Percentiles rank a stretch among this genome's conserved stretches.
These are phyloP conservation scores for Tricholauxania praeusta DNA, from an alignment of 2,888 invertebrate genomes.

Conservation along the genomic window DNA sequence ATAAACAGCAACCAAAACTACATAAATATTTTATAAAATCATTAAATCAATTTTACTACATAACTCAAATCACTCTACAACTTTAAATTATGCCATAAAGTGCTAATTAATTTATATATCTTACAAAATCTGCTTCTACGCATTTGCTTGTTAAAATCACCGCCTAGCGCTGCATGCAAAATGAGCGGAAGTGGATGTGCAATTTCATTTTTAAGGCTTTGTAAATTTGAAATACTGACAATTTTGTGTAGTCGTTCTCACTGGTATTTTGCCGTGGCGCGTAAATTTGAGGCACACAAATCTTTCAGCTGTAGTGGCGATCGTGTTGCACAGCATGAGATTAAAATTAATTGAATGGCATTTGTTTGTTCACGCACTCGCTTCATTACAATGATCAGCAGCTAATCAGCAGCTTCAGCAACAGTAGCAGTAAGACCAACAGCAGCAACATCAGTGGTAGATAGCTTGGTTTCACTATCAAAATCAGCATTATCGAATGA, in stretches of 20 bases:
- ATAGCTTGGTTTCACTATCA: neutral
- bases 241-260: neutral
- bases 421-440: neutral
- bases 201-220: neutral
- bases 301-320: slow-evolving; percentile 6
- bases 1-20: too few relatives aligned
- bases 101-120: too few relatives aligned
- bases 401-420: neutral
- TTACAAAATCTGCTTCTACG: too few relatives aligned
- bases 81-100: too few relatives aligned
- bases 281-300: slow-evolving; percentile 18
- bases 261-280: neutral
- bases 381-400: too few relatives aligned
- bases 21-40: too few relatives aligned
- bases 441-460: neutral
- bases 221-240: neutral
- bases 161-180: too few relatives aligned
- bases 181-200: too few relatives aligned
- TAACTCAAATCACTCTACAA: too few relatives aligned
- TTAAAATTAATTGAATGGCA: slow-evolving; percentile 33
- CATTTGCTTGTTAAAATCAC: too few relatives aligned
- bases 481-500: too few relatives aligned
- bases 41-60: too few relatives aligned
- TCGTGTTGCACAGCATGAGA: slow-evolving; percentile 16
- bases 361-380: slow-evolving; percentile 33